These are phyloP conservation scores for Heliconius hermathena DNA, from an alignment of 1,140 invertebrate genomes.

Conservation along the genomic window DNA sequence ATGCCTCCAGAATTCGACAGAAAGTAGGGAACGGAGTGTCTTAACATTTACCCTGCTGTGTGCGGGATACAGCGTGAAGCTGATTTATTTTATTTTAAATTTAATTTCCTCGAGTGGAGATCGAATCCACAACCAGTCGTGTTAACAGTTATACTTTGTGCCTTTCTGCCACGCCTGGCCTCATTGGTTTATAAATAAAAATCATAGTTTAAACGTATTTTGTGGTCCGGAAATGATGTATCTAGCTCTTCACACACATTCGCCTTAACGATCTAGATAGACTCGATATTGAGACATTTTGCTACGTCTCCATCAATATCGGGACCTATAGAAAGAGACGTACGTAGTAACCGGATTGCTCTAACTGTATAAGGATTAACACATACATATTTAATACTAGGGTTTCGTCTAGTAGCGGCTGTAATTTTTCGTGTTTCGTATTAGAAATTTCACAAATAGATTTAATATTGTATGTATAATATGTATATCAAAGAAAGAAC, in stretches of 20 bases:
- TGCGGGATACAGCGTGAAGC: too few relatives aligned
- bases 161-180: too few relatives aligned
- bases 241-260: background rate
- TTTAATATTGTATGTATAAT: too few relatives aligned
- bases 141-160: too few relatives aligned
- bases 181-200: background rate
- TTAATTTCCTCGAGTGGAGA: too few relatives aligned
- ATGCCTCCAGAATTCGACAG: too few relatives aligned
- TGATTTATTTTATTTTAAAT: too few relatives aligned
- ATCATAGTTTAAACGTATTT: background rate
- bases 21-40: too few relatives aligned
- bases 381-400: background rate
- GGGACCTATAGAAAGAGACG: background rate
- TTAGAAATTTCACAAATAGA: too few relatives aligned
- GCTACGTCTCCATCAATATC: background rate
- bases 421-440: background rate
- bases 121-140: too few relatives aligned
- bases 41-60: too few relatives aligned
- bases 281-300: background rate
- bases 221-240: background rate
- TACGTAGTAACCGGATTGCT: background rate
- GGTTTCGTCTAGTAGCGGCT: background rate
- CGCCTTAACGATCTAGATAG: slow-evolving; percentile 3
- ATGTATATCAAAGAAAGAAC: too few relatives aligned
- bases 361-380: background rate